Evolutionary conservation across 2,797 vertebrate genomes (phyloP), one percentile per base, ranked within the genome.

Genomic region (Aeoliscus strigatus): DNA sequence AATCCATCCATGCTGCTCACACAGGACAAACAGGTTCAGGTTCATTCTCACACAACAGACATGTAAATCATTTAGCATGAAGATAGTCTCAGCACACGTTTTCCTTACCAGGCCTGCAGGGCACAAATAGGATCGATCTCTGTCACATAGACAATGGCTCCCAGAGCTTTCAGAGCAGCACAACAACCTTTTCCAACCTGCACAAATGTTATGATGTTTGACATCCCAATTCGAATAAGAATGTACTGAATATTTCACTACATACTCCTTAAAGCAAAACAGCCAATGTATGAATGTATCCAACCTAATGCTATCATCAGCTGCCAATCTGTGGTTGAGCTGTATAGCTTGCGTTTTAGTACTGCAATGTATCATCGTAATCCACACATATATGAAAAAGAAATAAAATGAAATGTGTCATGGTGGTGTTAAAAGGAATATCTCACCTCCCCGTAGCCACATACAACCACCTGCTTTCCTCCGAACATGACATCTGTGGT

Each of bases 401-500:
- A 28, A 6, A 23, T 23, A 42, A 14, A 7, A 31, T 31, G 10
- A 7, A 17, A 3, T 14, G 29, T 31, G 23, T 0, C 5, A 24
- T 15, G 13, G 38, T 17, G 24, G 37, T 0, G 3, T 50, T 9
- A 39, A 39, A 36, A 14, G 18, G 17, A 56, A 65, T 5, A 14
- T 67, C 90, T 94, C 84, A 94, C 94, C 92, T 97, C 94, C 43
- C 94, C 94, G 18, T 96, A 97, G 29, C 94, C 94, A 86, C 93
- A 96, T 14, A 97, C 90, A 38, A 95, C 90, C 82, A 96, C 91
- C 77, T 97, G 94, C 56, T 97, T 97, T 65, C 94, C 94, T 81
- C 94, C 94, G 56, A 97, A 97, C 94, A 97, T 97, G 70, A 96
- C 92, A 73, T 96, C 93, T 24, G 94, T 97, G 81, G 94, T 95